Evolutionary conservation across 1,140 invertebrate genomes (phyloP).

Genomic region (Hirudo medicinalis): DNA sequence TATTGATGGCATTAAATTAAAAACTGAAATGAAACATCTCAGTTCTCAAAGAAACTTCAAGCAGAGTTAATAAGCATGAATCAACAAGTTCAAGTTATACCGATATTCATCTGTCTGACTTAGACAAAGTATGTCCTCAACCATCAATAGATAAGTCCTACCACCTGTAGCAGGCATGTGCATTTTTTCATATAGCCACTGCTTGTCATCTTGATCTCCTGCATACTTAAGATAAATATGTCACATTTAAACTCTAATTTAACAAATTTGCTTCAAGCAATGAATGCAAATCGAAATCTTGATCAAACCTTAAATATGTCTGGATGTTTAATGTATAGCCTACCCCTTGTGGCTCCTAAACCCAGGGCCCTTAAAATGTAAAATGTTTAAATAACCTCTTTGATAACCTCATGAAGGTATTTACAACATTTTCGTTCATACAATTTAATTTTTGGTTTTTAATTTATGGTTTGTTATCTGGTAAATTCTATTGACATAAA

Average conservation of each 20-base stretch:
- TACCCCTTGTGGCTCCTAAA: constrained; percentile 58
- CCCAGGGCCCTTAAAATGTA: constrained; percentile 54
- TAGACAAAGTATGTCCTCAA: constrained; percentile 64
- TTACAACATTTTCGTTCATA: neutral
- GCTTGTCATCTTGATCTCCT: constrained; percentile 65
- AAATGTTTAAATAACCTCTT: neutral
- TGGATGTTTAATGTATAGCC: constrained; percentile 63
- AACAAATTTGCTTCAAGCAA: neutral
- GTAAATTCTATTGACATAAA: too few species aligned
- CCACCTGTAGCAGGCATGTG: constrained; percentile 61
- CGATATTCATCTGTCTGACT: constrained; percentile 57
- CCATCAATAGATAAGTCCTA: constrained; percentile 63
- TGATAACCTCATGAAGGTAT: neutral
- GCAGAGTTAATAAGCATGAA: neutral
- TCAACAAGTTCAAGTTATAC: constrained; percentile 27
- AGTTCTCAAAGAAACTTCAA: neutral
- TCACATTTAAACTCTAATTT: neutral
- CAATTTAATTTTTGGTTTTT: too few species aligned
- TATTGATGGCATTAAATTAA: neutral
- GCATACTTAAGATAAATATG: constrained; percentile 46
- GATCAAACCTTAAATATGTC: constrained; percentile 49
- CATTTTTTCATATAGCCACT: constrained; percentile 63
- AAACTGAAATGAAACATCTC: neutral
- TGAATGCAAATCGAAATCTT: neutral
- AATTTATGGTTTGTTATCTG: constrained; percentile 1